Conservation (phyloP, 2,888 invertebrate species). For the Bursaphelenchus okinawaensis region DNA sequence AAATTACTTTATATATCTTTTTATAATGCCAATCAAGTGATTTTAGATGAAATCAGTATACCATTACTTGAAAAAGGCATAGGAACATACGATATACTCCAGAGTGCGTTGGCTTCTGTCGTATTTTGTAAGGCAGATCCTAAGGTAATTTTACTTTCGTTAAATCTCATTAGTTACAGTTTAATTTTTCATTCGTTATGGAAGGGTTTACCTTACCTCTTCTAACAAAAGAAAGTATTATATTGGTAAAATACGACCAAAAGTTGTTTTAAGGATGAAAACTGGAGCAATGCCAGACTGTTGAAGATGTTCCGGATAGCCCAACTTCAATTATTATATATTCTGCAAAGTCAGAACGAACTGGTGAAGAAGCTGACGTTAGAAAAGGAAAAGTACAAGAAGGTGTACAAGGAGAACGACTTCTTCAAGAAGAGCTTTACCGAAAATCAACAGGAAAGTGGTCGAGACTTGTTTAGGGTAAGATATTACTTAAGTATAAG, state of each 20-base stretch:
- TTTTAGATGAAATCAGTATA: not conserved
- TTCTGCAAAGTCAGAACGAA: constrained; percentile 23
- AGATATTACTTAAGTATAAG: not conserved
- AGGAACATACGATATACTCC: constrained; percentile 32
- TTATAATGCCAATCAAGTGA: too few species aligned
- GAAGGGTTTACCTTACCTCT: too few species aligned
- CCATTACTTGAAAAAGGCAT: constrained; percentile 19
- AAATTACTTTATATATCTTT: not conserved
- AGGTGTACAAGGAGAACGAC: constrained; percentile 21
- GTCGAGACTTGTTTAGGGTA: constrained; percentile 22
- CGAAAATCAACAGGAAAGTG: not conserved
- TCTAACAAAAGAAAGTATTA: not conserved
- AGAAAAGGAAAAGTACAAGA: constrained; percentile 15
- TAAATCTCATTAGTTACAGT: too few species aligned
- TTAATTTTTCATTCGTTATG: too few species aligned
- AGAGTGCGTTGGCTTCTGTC: constrained; percentile 31
- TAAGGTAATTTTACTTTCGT: constrained; percentile 20
- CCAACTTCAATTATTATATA: constrained; percentile 30
- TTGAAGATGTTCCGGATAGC: constrained; percentile 34
- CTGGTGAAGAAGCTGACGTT: constrained; percentile 15
- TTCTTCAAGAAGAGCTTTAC: constrained; percentile 11
- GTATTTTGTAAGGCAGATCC: constrained; percentile 28
- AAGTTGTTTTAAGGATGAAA: constrained; percentile 29
- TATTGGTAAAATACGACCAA: not conserved
- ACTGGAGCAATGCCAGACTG: constrained; percentile 28